Evolutionary conservation across 2,888 invertebrate species (phyloP).

Genomic region (Argyresthia goedartella): DNA sequence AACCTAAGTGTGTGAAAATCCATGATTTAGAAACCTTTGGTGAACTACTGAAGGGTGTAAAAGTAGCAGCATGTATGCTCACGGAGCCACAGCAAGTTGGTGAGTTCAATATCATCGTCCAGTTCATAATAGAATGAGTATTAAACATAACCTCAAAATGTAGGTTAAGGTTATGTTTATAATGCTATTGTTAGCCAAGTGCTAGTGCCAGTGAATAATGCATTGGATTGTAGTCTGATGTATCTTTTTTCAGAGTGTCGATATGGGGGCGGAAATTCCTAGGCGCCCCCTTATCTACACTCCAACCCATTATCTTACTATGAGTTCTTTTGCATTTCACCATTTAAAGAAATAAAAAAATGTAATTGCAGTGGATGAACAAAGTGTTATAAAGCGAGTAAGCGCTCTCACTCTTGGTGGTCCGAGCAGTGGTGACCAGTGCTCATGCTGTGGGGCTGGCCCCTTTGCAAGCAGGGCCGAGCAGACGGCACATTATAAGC

Average conservation of each 20-base stretch:
- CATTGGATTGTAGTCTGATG: background rate
- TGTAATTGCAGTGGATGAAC: slow-evolving; percentile 46
- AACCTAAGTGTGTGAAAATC: slow-evolving; percentile 52
- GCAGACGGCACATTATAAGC: slow-evolving; percentile 82
- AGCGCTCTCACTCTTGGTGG: slow-evolving; percentile 48
- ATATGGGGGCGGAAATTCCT: no score
- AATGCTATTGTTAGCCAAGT: no score
- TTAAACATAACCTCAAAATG: slow-evolving; percentile 4
- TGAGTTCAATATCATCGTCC: slow-evolving; percentile 28
- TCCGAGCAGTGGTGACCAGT: slow-evolving; percentile 44
- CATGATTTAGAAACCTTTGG: slow-evolving; percentile 64
- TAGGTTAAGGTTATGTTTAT: background rate
- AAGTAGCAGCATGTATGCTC: slow-evolving; percentile 72
- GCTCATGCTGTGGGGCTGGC: slow-evolving; percentile 59
- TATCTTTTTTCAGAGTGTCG: no score
- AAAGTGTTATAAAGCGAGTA: slow-evolving; percentile 52
- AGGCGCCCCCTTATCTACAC: no score
- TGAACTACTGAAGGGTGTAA: slow-evolving; percentile 61
- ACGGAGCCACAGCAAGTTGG: slow-evolving; percentile 63
- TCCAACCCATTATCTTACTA: background rate
- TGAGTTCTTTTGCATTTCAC: background rate
- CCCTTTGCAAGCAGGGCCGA: slow-evolving; percentile 71
- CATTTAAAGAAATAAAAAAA: background rate
- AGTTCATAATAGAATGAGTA: background rate
- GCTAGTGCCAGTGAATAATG: background rate